Percentiles rank a stretch among this genome's conserved stretches.
Conservation (phyloP, 1,140 invertebrate species). For the Mactra quadrangularis region DNA sequence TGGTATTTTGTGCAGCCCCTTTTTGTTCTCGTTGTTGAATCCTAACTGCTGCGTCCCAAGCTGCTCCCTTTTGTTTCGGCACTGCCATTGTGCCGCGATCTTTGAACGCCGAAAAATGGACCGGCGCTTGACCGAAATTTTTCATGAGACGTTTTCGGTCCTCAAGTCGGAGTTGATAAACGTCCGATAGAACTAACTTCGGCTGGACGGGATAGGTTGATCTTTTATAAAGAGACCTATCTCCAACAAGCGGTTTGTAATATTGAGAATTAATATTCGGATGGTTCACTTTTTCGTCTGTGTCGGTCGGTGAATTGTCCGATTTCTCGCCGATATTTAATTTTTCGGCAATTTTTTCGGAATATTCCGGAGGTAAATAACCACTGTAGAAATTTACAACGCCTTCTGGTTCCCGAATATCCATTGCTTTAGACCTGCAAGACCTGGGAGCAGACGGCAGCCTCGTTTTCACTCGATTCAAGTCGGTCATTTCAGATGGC, state of each 20-base stretch:
- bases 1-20: neutral
- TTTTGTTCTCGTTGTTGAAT: neutral
- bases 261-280: neutral
- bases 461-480: neutral
- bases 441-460: neutral
- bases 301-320: neutral
- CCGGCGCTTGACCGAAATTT: constrained; percentile 32
- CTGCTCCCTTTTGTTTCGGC: constrained; percentile 12
- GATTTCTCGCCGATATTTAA: neutral
- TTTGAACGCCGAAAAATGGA: constrained; percentile 46
- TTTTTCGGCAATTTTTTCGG: constrained; percentile 41
- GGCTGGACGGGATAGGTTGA: constrained; percentile 24
- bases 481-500: neutral
- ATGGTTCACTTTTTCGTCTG: neutral
- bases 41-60: constrained; percentile 7
- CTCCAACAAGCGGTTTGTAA: constrained; percentile 52
- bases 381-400: constrained; percentile 53
- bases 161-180: constrained; percentile 41
- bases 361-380: constrained; percentile 52
- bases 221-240: constrained; percentile 28
- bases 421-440: neutral
- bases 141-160: constrained; percentile 21
- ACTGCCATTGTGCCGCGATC: neutral
- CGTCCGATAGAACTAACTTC: constrained; percentile 20
- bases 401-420: constrained; percentile 1